Evolutionary conservation across 2,888 invertebrate species (phyloP), one percentile per base, ranked within the genome.

Genomic region (Plutella xylostella): DNA sequence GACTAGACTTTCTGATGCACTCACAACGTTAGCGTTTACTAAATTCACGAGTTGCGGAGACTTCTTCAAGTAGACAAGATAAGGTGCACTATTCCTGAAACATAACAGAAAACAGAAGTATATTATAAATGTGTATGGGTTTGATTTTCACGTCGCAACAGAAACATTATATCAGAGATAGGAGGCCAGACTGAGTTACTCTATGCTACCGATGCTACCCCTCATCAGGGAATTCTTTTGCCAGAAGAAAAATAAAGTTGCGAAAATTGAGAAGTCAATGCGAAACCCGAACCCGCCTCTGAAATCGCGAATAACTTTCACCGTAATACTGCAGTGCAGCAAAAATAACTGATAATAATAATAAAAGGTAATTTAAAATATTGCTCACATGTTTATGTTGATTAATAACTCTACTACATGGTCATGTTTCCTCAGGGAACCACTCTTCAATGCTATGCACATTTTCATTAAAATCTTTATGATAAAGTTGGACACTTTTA

Each of bases 401-500:
- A 68, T 51, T 7, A 82, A 51, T 34, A 78, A 50, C 9, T 70
- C 58, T 4, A 74, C 14, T 38, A 79, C 51, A 47, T 55, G 42
- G 1, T 54, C 46, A 46, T 65, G 60, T 43, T 72, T 61, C 40
- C 63, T 68, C 2, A 42, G 48, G 2, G 51, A 45, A 3, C 62
- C 56, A 42, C 61, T 53, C 48, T 60, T 71, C 51, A 83, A 83
- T 18, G 70, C 67, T 22, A 63, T 70, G 47, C 69, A 76, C 3
- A 85, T 55, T 60, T 76, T 84, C 14, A 77, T 45, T 43, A 82
- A 56, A 53, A 86, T 76, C 57, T 85, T 86, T 1, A 86, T 56
- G 2, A 72, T 69, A 52, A 87, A 87, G 54, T 71, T 77, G 6
- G 77, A 65, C 5, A 86, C 66, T 68, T 86, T 86, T 5, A 86